These are phyloP conservation scores for Parnassius glacialis DNA, from an alignment of 2,888 invertebrate genomes.

Conservation along the genomic window DNA sequence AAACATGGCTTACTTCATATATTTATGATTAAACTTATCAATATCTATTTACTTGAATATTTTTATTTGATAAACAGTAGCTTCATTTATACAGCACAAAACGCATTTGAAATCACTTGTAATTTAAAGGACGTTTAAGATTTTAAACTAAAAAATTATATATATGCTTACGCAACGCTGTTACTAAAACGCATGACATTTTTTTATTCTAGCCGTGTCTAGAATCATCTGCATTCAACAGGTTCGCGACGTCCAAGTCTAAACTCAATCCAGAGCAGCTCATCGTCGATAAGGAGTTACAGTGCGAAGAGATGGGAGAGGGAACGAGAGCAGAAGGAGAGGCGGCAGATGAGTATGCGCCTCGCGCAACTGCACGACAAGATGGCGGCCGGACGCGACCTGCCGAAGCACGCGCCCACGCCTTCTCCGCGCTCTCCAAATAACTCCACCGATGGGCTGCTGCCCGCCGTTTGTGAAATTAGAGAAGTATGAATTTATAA, in stretches of 20 bases:
- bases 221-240: slow-evolving; percentile 47
- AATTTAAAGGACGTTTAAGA: too few relatives aligned
- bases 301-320: slow-evolving; percentile 89
- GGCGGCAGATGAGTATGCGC: slow-evolving; percentile 88
- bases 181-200: neutral
- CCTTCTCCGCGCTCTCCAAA: slow-evolving; percentile 89
- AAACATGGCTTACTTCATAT: too few relatives aligned
- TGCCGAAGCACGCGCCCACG: slow-evolving; percentile 81
- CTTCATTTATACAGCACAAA: too few relatives aligned
- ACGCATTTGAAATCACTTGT: too few relatives aligned
- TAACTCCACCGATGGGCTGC: slow-evolving; percentile 90
- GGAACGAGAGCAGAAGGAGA: slow-evolving; percentile 90
- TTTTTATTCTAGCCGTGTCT: neutral
- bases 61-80: too few relatives aligned
- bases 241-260: slow-evolving; percentile 94
- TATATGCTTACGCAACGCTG: too few relatives aligned
- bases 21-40: too few relatives aligned
- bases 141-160: too few relatives aligned
- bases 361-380: slow-evolving; percentile 85
- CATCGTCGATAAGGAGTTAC: slow-evolving; percentile 90
- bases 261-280: slow-evolving; percentile 91
- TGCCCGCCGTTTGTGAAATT: slow-evolving; percentile 90
- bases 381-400: slow-evolving; percentile 76
- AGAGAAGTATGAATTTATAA: slow-evolving; percentile 83
- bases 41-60: too few relatives aligned